Conservation (phyloP, 2,113 vertebrate genomes). For the Bos taurus region ARS-UCD2.0 NC_037332.1:91674001-91674500, state of each 20-base stretch:
- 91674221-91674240: not conserved
- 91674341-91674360: not conserved
- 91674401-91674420: not conserved
- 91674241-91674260: not conserved
- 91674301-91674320: not conserved
- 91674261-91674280: not conserved
- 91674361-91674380: not conserved
- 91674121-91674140: not conserved
- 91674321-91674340: not conserved
- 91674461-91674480: not conserved
- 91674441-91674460: not conserved
- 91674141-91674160: not conserved
- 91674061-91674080: not conserved
- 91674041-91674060: not conserved
- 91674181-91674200: not conserved
- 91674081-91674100: conserved; percentile 31
- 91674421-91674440: not conserved
- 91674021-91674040: not conserved
- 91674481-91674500: not conserved
- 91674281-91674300: not conserved
- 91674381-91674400: not conserved
- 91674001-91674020: not conserved
- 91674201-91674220: not conserved
- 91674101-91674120: not conserved
- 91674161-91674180: not conserved